Base-by-base conservation (phyloP, 2,888 invertebrate genomes). In the Neoascia interrupta region DNA sequence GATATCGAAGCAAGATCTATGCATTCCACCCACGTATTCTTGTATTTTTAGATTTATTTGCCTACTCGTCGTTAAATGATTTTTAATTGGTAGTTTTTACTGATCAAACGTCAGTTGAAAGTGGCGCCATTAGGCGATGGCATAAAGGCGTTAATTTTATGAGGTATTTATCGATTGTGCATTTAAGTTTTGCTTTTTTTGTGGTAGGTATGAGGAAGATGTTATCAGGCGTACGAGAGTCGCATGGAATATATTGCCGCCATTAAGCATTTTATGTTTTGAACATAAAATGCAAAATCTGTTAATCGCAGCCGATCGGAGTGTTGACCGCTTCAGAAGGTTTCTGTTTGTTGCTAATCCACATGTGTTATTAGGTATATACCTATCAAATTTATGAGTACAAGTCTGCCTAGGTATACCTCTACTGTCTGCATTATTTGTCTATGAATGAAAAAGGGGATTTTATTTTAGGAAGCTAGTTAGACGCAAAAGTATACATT, bases 1-100 rank as follows among this genome's bases (percentile, higher is more conserved):
- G 58, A 49, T 58, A 39, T 49, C 72, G 37, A 37, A 15, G n/a
- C 15, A 31, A 18, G 21, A 49, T 66, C 13, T 45, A 43, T 39
- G 66, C 49, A 79, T 73, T 79, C 79, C 28, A 37, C 73, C 79
- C 79, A 79, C 79, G 79, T 79, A 53, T 34, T 10, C 49, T 43
- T 45, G 64, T 54, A 26, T 19, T 49, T 79, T 68, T 45, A 23
- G 39, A 54, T 79, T 79, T 79, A 73, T 73, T 73, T 73, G 54
- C 66, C 53, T 41, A 49, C 23, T 51, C 28, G 76, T 56, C 68
- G 54, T 79, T 79, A 61, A 73, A 43, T 79, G 79, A 56, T 31
- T 79, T 49, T 79, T 73, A 79, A 79, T 79, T 79, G 79, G 49
- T 79, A 54, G 53, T 66, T 66, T 66, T 43, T 60, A 18, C 66